phyloP scores from a whole-genome alignment of 2,113 vertebrate species.

The Synodontis membranacea region DNA sequence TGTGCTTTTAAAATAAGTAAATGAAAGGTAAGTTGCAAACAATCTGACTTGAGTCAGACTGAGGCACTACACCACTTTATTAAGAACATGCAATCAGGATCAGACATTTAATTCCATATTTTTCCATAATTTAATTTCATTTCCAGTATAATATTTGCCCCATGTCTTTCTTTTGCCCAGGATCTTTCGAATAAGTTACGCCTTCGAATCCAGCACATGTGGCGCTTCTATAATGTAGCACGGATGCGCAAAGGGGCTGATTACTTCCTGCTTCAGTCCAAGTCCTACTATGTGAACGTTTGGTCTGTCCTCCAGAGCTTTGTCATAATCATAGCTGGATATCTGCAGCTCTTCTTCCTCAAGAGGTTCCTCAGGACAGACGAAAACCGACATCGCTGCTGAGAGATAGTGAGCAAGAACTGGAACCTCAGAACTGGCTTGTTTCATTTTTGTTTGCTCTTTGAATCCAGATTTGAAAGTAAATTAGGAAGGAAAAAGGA shows the following conservation, averaged over 20 bases:
- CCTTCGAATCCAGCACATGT: slow-evolving; percentile 76
- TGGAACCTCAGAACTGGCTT: background rate
- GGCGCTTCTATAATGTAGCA: slow-evolving; percentile 83
- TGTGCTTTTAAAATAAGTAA: background rate
- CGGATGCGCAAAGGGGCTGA: slow-evolving; percentile 82
- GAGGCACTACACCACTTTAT: background rate
- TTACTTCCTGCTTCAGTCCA: slow-evolving; percentile 81
- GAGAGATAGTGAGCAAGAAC: slow-evolving; percentile 38
- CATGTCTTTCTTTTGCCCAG: slow-evolving; percentile 61
- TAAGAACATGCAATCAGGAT: background rate
- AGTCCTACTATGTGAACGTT: slow-evolving; percentile 80
- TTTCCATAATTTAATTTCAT: no score
- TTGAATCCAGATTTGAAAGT: background rate
- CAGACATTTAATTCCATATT: background rate
- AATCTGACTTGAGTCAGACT: background rate
- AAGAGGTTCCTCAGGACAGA: slow-evolving; percentile 80
- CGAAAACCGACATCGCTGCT: slow-evolving; percentile 77
- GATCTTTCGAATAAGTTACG: slow-evolving; percentile 39
- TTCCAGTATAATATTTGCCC: background rate
- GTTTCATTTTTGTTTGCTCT: slow-evolving; percentile 1
- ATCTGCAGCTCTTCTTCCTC: slow-evolving; percentile 86
- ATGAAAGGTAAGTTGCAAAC: background rate
- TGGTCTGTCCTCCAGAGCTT: slow-evolving; percentile 86
- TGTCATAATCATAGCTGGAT: slow-evolving; percentile 80
- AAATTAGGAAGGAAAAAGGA: background rate